Percentiles rank a stretch among this genome's conserved stretches.
Evolutionary conservation across 1,140 invertebrate species (phyloP).

Genomic region (Trinorchestia longiramus): DNA sequence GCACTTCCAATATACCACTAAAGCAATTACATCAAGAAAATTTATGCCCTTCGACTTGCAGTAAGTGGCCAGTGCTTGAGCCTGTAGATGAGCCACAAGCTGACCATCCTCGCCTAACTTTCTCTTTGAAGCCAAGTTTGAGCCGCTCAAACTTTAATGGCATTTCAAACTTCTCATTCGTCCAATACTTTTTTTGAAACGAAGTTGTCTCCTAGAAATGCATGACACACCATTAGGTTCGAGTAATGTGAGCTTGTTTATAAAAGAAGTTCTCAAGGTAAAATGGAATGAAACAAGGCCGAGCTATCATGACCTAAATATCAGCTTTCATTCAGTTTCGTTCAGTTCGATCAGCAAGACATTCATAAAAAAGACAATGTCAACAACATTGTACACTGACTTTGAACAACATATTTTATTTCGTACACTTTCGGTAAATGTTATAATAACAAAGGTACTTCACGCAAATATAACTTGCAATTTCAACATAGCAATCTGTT

Average conservation of each 20-base stretch:
- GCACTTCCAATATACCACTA: no score
- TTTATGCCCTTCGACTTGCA: neutral
- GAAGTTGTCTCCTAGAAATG: neutral
- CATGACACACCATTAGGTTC: neutral
- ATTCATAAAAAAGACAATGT: neutral
- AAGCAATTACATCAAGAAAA: no score
- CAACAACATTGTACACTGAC: neutral
- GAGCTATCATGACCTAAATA: neutral
- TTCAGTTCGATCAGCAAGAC: neutral
- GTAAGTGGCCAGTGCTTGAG: neutral
- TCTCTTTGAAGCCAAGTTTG: neutral
- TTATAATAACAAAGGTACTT: neutral
- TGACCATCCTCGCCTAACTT: neutral
- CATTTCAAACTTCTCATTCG: conserved; percentile 2
- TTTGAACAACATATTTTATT: neutral
- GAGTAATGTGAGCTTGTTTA: neutral
- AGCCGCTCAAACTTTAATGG: conserved; percentile 20
- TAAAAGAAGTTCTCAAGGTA: neutral
- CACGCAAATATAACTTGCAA: neutral
- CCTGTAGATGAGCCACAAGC: neutral
- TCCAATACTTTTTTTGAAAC: neutral
- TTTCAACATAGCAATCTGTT: neutral
- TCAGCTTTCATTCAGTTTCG: neutral
- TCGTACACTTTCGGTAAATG: neutral
- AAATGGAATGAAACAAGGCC: neutral